These are phyloP conservation scores for Perca flavescens DNA, from an alignment of 2,113 vertebrate genomes.

Conservation along the genomic window DNA sequence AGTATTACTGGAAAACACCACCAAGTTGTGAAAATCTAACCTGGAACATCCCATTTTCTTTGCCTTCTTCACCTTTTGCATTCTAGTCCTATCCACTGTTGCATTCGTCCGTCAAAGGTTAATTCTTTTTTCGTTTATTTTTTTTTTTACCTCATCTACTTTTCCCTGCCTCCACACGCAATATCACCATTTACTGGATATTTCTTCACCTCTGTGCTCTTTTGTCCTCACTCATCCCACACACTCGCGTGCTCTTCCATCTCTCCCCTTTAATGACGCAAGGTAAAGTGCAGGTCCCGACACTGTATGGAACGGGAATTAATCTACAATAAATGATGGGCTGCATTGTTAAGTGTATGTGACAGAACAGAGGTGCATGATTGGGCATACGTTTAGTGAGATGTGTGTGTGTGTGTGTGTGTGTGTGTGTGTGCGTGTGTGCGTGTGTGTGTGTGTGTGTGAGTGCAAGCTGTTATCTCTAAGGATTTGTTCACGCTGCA, in stretches of 20 bases:
- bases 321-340: conserved; percentile 70
- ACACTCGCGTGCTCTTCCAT: conserved; percentile 21
- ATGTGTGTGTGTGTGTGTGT: conserved; percentile 29
- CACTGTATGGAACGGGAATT: conserved; percentile 48
- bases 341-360: conserved; percentile 65
- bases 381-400: conserved; percentile 62
- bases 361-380: conserved; percentile 68
- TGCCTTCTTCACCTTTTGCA: conserved; percentile 21
- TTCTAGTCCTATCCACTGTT: conserved; percentile 18
- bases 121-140: not conserved
- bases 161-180: conserved; percentile 34
- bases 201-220: conserved; percentile 27
- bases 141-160: not conserved
- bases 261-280: conserved; percentile 58
- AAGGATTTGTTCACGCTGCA: conserved; percentile 13
- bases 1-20: conserved; percentile 4
- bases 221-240: conserved; percentile 30
- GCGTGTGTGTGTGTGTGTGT: conserved; percentile 31
- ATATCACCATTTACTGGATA: conserved; percentile 45
- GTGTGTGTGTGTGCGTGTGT: conserved; percentile 28
- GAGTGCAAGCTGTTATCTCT: conserved; percentile 16
- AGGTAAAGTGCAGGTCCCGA: conserved; percentile 63
- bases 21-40: conserved; percentile 33
- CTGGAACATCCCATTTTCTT: conserved; percentile 54
- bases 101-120: conserved; percentile 46